A percentile compares a stretch with the other conserved stretches of the same genome.
Conservation (phyloP, 2,113 vertebrate genomes). For the Barnardius zonarius region DNA sequence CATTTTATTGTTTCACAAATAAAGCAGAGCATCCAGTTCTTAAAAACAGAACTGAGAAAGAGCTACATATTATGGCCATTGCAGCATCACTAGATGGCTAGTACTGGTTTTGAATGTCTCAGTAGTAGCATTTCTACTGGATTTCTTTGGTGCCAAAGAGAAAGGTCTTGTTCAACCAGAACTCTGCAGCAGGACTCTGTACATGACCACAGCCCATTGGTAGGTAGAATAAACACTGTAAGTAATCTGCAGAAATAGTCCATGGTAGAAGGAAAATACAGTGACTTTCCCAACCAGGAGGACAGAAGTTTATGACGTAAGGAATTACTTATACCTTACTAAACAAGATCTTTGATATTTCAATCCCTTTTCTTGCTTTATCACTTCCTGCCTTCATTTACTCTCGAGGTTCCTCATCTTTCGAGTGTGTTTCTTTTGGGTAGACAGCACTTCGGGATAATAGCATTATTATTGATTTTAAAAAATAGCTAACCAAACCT, state of each 20-base stretch:
- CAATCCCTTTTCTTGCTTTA: not conserved
- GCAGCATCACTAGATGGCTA: not conserved
- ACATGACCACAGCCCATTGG: not conserved
- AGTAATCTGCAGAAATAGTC: not conserved
- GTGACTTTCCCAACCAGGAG: not conserved
- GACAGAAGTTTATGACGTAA: not conserved
- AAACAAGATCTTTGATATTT: not conserved
- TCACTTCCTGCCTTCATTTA: not conserved
- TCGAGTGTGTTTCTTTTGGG: not conserved
- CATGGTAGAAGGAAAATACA: not conserved
- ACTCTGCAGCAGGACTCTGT: not conserved
- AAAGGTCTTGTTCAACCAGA: not conserved
- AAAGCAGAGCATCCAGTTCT: not conserved
- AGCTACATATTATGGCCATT: not conserved
- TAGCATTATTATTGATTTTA: not conserved
- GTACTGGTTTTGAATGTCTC: not conserved
- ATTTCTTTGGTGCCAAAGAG: not conserved
- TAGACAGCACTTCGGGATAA: not conserved
- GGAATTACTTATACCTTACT: not conserved
- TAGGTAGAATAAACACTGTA: not conserved
- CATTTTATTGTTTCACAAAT: not conserved
- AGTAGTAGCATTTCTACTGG: not conserved
- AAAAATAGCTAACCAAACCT: not conserved
- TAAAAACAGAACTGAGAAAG: not conserved
- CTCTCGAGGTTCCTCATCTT: not conserved